phyloP scores from a whole-genome alignment of 2,888 invertebrate species.

The Coelopa pilipes region DNA sequence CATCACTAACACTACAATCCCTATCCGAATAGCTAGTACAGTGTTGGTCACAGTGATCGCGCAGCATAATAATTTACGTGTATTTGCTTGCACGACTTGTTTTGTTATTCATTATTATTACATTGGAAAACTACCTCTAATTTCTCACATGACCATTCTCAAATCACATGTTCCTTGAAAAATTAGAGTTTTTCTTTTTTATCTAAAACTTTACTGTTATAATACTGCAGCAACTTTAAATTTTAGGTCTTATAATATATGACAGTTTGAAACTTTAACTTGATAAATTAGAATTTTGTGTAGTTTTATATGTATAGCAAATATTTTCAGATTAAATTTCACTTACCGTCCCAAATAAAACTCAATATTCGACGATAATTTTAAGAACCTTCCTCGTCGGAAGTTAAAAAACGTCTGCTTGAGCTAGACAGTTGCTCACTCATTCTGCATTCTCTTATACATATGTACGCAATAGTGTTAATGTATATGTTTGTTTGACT shows the following conservation, averaged over 20 bases:
- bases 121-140: neutral
- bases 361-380: constrained; percentile 42
- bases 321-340: constrained; percentile 8
- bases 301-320: no score
- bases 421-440: constrained; percentile 28
- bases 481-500: neutral
- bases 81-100: neutral
- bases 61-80: neutral
- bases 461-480: no score
- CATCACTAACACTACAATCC: neutral
- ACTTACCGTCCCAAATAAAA: constrained; percentile 41
- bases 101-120: constrained; percentile 26
- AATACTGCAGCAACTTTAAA: neutral
- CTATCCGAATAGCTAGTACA: neutral
- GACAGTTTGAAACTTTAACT: no score
- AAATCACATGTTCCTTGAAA: constrained; percentile 26
- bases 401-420: constrained; percentile 58
- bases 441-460: neutral
- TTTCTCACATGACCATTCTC: constrained; percentile 12
- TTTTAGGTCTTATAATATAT: no score
- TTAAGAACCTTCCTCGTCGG: constrained; percentile 60
- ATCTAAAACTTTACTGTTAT: neutral
- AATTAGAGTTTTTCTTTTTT: constrained; percentile 6
- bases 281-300: no score
- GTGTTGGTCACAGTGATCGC: neutral